phyloP scores from a whole-genome alignment of 1,140 invertebrate genomes.

The Brachystomella parvula region DNA sequence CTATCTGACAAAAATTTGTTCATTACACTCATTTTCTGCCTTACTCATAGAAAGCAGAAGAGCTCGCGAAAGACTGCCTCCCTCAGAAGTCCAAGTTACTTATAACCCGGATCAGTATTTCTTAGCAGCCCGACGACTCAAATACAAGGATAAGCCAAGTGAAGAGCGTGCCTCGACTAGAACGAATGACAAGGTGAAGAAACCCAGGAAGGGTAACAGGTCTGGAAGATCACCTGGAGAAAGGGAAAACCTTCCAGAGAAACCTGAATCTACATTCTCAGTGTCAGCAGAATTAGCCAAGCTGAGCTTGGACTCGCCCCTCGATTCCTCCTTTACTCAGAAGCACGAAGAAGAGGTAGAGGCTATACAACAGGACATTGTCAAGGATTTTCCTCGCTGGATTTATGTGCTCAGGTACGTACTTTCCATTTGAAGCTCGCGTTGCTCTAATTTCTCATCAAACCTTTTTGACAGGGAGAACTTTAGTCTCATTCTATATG shows the following conservation, averaged over 20 bases:
- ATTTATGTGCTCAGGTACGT: constrained; percentile 18
- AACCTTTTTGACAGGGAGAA: constrained; percentile 17
- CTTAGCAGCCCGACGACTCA: constrained; percentile 26
- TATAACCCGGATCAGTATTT: constrained; percentile 26
- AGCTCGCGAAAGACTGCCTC: neutral
- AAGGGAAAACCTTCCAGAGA: neutral
- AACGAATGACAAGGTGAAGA: constrained; percentile 27
- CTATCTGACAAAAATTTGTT: neutral
- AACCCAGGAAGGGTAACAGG: constrained; percentile 27
- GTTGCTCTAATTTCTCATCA: neutral
- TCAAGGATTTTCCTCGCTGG: constrained; percentile 27
- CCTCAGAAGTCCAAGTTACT: neutral
- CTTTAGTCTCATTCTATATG: constrained; percentile 33
- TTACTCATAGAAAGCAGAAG: neutral
- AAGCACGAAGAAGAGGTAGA: constrained; percentile 6
- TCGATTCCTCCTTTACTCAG: constrained; percentile 1
- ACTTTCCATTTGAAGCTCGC: neutral
- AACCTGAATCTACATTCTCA: constrained; percentile 13
- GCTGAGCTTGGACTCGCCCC: neutral
- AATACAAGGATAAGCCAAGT: constrained; percentile 32
- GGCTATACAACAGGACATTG: constrained; percentile 1
- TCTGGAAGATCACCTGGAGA: constrained; percentile 7
- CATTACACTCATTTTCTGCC: neutral
- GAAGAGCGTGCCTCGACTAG: constrained; percentile 24
- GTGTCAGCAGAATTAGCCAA: constrained; percentile 22